Conservation (phyloP, 2,888 invertebrate species). For the Hirtodrosophila histrioides region DNA sequence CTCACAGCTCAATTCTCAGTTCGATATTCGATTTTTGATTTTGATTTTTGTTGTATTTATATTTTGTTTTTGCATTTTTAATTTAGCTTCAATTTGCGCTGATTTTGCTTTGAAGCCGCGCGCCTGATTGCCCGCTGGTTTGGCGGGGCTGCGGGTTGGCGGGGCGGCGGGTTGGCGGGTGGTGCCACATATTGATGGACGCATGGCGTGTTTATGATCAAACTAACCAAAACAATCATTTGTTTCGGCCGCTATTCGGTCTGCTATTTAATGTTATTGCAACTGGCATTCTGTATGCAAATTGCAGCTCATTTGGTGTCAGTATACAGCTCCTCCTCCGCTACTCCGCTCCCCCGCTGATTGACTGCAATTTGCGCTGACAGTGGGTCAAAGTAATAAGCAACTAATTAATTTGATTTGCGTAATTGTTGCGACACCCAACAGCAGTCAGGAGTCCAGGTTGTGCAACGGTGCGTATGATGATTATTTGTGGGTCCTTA, state of each 20-base stretch:
- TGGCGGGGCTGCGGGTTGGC: slow-evolving; percentile 2
- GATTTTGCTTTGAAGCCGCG: slow-evolving; percentile 55
- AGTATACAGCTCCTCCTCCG: slow-evolving; percentile 14
- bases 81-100: slow-evolving; percentile 66
- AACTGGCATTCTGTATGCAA: slow-evolving; percentile 64
- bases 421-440: slow-evolving; percentile 27
- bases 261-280: slow-evolving; percentile 49
- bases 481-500: slow-evolving; percentile 32
- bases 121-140: slow-evolving; percentile 55
- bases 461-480: slow-evolving; percentile 37
- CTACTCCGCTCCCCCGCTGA: background rate
- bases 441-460: slow-evolving; percentile 14
- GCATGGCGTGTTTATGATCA: slow-evolving; percentile 65
- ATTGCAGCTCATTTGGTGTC: slow-evolving; percentile 66
- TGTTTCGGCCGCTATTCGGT: slow-evolving; percentile 19
- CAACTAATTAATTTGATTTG: slow-evolving; percentile 68
- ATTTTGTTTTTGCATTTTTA: slow-evolving; percentile 61
- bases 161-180: background rate
- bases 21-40: slow-evolving; percentile 24
- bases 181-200: slow-evolving; percentile 54
- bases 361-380: slow-evolving; percentile 37
- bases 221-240: slow-evolving; percentile 38
- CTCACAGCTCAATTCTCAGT: slow-evolving; percentile 3
- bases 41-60: slow-evolving; percentile 10
- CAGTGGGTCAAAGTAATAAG: slow-evolving; percentile 73